Conservation (phyloP, 2,888 invertebrate genomes). For the Theretra japonica region DNA sequence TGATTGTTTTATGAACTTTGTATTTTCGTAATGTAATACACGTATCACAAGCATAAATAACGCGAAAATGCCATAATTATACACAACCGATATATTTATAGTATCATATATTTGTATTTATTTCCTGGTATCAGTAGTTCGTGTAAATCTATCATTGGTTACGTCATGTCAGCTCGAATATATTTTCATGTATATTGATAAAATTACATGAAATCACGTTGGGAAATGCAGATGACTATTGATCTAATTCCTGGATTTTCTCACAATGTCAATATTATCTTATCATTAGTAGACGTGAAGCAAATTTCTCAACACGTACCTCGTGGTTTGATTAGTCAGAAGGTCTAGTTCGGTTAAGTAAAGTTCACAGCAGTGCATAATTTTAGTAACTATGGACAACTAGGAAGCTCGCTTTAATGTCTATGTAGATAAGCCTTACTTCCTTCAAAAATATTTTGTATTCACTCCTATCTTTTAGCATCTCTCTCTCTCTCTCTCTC, state of each 20-base stretch:
- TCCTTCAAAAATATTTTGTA: too few species aligned
- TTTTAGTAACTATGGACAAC: too few species aligned
- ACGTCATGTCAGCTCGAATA: neutral
- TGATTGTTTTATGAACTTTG: too few species aligned
- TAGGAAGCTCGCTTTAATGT: too few species aligned
- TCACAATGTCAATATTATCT: neutral
- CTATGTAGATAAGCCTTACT: too few species aligned
- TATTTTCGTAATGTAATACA: too few species aligned
- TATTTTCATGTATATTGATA: neutral
- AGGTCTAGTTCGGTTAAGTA: neutral
- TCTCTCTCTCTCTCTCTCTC: too few species aligned
- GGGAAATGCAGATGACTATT: neutral
- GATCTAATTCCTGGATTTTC: neutral
- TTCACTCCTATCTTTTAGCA: too few species aligned
- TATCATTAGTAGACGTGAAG: neutral
- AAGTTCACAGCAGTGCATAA: too few species aligned
- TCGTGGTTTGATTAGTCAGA: neutral
- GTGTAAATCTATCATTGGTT: neutral
- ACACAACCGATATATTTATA: too few species aligned
- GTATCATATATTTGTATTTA: neutral
- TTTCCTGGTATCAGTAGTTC: neutral
- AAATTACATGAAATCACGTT: neutral
- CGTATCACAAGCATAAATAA: too few species aligned
- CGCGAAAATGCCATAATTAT: too few species aligned
- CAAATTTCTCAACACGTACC: neutral